Base-by-base conservation (phyloP, 1,140 invertebrate genomes). In the Laupala kohalensis region DNA sequence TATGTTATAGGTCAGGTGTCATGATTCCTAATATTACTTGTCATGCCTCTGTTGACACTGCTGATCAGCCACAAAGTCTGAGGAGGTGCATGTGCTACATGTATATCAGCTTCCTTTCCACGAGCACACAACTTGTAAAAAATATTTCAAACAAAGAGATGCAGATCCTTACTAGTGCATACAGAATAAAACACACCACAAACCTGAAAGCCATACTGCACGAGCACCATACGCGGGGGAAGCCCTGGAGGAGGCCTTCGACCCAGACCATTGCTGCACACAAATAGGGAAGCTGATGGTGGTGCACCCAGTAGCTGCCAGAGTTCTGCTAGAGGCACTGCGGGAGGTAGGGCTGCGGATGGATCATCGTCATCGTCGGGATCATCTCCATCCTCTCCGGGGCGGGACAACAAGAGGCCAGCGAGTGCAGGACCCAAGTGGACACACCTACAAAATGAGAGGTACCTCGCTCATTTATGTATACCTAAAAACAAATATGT, bases 151-250 rank as follows among this genome's bases (percentile, higher is more conserved):
- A n/a, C n/a, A n/a, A n/a, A n/a, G n/a, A n/a, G n/a, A n/a, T n/a
- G n/a, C n/a, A n/a, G n/a, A n/a, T n/a, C n/a, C n/a, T n/a, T n/a
- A n/a, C n/a, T n/a, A n/a, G n/a, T n/a, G n/a, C n/a, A n/a, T n/a
- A n/a, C n/a, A n/a, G n/a, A n/a, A n/a, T n/a, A n/a, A n/a, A n/a
- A n/a, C n/a, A n/a, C n/a, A 5, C 4, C 12, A 75, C 76, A 63
- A 76, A 88, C 86, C 84, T 88, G 83, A 78, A 88, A 87, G 37
- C 87, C 87, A 78, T 88, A 89, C 77, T 89, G 86, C 13, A 87
- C 83, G 28, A 89, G 80, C 72, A 88, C 81, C 67, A 87, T 80
- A 77, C 87, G 85, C 25, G 87, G 87, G 73, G 88, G 78, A 15
- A 78, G 76, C 75, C 80, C 80, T 72, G 80, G 77, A 37, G 79